Conservation (phyloP, 1,140 invertebrate species). For the Orussus abietinus region DNA sequence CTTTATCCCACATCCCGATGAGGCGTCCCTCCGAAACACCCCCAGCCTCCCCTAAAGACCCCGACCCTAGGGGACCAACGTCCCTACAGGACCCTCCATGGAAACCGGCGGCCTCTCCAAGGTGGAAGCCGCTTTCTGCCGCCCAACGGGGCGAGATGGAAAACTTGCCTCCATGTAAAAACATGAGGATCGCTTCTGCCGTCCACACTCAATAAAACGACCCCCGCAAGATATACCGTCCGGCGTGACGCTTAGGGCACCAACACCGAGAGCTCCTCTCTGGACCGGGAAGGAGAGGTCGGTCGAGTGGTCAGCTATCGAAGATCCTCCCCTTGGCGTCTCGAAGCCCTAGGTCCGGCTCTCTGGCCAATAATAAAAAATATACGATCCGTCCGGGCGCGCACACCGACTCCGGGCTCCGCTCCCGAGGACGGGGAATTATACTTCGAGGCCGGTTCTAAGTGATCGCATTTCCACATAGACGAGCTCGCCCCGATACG, state of each 20-base stretch:
- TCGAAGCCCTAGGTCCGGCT: slow-evolving; percentile 22
- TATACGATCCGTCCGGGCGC: slow-evolving; percentile 35
- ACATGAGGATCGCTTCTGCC: slow-evolving; percentile 50
- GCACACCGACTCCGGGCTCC: slow-evolving; percentile 22
- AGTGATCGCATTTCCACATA: slow-evolving; percentile 54
- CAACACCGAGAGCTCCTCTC: background rate
- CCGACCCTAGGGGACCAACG: too few species aligned
- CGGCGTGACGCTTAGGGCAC: slow-evolving; percentile 20
- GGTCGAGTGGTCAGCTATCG: slow-evolving; percentile 49
- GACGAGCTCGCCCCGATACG: slow-evolving; percentile 44
- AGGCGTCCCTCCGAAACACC: too few species aligned
- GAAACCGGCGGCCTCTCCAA: too few species aligned
- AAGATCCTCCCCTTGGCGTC: slow-evolving; percentile 33
- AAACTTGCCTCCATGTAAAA: slow-evolving; percentile 56
- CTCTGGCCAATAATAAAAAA: slow-evolving; percentile 49
- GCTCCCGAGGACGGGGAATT: slow-evolving; percentile 30
- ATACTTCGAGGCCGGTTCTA: slow-evolving; percentile 48
- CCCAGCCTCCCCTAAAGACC: too few species aligned
- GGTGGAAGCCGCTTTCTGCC: too few species aligned
- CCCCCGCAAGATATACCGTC: slow-evolving; percentile 29
- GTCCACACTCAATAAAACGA: slow-evolving; percentile 50
- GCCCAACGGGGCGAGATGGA: slow-evolving; percentile 50
- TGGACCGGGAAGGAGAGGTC: slow-evolving; percentile 15
- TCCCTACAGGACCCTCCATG: too few species aligned
- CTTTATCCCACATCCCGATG: too few species aligned